Evolutionary conservation across 2,888 invertebrate genomes (phyloP).

Genomic region (Mythimna lalbum): DNA sequence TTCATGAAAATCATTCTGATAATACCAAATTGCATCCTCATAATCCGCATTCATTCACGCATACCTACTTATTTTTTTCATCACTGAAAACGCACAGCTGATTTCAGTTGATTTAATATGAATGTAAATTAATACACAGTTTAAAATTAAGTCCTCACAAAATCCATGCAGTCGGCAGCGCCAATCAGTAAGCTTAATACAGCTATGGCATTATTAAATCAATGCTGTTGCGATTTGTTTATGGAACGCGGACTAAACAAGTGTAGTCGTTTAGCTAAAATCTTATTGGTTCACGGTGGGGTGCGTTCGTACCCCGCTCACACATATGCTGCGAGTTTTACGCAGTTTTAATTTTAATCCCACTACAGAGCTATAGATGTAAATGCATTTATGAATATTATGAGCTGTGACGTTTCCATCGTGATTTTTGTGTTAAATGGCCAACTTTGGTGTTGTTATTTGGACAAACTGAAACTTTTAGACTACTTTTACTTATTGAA

Average conservation of each 20-base stretch:
- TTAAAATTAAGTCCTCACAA: conserved; percentile 41
- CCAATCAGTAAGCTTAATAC: conserved; percentile 51
- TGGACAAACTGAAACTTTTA: no score
- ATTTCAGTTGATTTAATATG: conserved; percentile 34
- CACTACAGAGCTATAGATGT: conserved; percentile 61
- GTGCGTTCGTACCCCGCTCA: conserved; percentile 66
- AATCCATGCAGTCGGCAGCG: conserved; percentile 35
- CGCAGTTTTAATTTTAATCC: conserved; percentile 88
- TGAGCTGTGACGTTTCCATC: conserved; percentile 2
- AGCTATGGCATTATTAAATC: conserved; percentile 60
- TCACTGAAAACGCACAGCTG: conserved; percentile 18
- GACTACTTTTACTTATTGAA: no score
- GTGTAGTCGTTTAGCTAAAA: conserved; percentile 71
- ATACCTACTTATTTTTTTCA: conserved; percentile 19
- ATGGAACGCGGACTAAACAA: conserved; percentile 62
- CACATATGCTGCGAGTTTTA: conserved; percentile 86
- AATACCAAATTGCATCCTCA: not conserved
- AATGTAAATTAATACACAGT: conserved; percentile 48
- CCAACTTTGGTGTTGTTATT: no score
- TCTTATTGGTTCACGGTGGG: conserved; percentile 74
- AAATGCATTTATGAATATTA: conserved; percentile 54
- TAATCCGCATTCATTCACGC: not conserved
- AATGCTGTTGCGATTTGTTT: conserved; percentile 59
- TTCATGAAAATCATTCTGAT: not conserved
- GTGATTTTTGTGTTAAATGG: no score